Conservation (phyloP, 2,888 invertebrate species). For the Temnothorax rugatulus region DNA sequence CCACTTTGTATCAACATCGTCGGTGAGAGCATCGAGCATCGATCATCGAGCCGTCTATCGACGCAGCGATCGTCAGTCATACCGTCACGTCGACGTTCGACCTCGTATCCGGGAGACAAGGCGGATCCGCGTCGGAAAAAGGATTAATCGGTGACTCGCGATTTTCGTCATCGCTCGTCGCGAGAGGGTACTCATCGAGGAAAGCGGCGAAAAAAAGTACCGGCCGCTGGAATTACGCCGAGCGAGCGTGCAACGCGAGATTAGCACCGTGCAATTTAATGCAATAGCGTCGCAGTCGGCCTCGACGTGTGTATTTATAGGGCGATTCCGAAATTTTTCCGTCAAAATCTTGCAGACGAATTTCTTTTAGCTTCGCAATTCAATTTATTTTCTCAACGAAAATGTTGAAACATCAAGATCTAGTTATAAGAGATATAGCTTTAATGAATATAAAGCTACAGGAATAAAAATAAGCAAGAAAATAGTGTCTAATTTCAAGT, state of each 20-base stretch:
- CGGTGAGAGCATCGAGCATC: constrained; percentile 23
- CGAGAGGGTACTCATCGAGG: constrained; percentile 22
- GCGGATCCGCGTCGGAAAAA: constrained; percentile 41
- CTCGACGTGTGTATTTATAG: constrained; percentile 44
- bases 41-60: constrained; percentile 20
- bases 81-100: neutral
- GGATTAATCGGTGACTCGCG: constrained; percentile 23
- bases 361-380: neutral
- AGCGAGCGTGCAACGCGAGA: constrained; percentile 54
- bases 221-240: constrained; percentile 52
- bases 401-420: neutral
- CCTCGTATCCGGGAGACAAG: neutral
- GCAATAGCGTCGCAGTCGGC: constrained; percentile 52
- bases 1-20: constrained; percentile 15
- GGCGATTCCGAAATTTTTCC: neutral
- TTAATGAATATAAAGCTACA: neutral
- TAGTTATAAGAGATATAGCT: neutral
- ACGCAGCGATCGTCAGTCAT: constrained; percentile 11
- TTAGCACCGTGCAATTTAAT: constrained; percentile 72
- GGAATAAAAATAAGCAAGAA: neutral
- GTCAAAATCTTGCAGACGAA: neutral
- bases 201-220: constrained; percentile 29
- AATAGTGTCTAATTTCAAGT: neutral
- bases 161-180: constrained; percentile 30
- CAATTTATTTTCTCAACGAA: neutral